Percentiles rank a stretch among this genome's conserved stretches.
Conservation (phyloP, 2,113 vertebrate genomes). For the Prunella himalayana region DNA sequence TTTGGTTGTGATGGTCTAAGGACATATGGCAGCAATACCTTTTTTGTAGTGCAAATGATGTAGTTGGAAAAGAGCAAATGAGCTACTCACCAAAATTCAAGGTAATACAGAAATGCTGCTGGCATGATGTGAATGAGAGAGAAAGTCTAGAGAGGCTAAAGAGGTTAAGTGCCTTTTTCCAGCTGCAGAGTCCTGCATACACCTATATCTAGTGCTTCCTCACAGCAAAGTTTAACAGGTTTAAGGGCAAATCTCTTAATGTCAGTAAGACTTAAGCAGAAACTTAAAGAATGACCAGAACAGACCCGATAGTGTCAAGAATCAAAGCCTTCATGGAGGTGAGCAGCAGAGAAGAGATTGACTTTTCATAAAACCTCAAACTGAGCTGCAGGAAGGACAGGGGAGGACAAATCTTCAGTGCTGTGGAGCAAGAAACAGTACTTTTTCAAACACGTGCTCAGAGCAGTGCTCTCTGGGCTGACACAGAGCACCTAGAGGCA, state of each 20-base stretch:
- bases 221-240: not conserved
- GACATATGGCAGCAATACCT: not conserved
- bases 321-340: not conserved
- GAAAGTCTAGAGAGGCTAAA: not conserved
- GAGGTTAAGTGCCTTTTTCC: not conserved
- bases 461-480: not conserved
- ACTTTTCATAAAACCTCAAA: not conserved
- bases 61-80: not conserved
- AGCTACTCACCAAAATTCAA: not conserved
- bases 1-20: not conserved
- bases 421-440: not conserved
- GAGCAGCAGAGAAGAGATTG: not conserved
- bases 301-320: not conserved
- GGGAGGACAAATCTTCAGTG: not conserved
- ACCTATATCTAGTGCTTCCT: not conserved
- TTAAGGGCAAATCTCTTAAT: not conserved
- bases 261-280: not conserved
- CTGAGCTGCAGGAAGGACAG: not conserved
- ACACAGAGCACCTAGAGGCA: not conserved
- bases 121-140: not conserved
- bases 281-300: not conserved
- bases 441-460: not conserved
- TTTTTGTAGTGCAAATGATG: not conserved
- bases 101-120: not conserved
- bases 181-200: not conserved